Conservation (phyloP, 2,113 vertebrate species). For the Anhinga anhinga region DNA sequence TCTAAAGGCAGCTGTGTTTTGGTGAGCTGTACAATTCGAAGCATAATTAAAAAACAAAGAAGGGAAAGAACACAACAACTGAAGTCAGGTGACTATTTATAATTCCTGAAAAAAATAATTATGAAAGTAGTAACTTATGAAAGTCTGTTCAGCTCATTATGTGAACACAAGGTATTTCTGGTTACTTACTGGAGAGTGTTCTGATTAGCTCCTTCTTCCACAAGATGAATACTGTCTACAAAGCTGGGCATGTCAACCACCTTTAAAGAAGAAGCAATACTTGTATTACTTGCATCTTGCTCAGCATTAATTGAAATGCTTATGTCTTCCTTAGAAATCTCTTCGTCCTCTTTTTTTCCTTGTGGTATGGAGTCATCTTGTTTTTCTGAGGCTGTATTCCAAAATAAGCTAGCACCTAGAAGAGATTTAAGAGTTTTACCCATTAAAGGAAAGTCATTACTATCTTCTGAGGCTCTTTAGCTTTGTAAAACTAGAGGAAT, state of each 20-base stretch:
- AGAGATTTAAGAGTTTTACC: neutral
- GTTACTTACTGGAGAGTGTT: constrained; percentile 65
- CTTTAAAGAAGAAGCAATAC: constrained; percentile 73
- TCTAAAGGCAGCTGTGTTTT: neutral
- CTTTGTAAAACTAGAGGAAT: neutral
- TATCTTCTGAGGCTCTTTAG: neutral
- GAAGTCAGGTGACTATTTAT: neutral
- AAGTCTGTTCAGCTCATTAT: neutral
- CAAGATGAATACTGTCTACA: constrained; percentile 70
- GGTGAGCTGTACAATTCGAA: neutral
- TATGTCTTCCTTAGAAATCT: constrained; percentile 75
- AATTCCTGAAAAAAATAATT: neutral
- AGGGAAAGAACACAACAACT: neutral
- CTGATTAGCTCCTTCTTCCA: constrained; percentile 62
- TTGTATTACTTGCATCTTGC: constrained; percentile 70
- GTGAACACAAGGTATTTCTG: neutral
- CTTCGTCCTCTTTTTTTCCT: constrained; percentile 72
- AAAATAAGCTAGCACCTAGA: constrained; percentile 92
- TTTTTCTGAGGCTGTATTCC: constrained; percentile 71
- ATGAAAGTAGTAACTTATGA: neutral
- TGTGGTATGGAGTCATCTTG: neutral
- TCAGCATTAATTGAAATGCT: constrained; percentile 72
- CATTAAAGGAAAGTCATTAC: neutral
- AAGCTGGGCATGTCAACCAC: constrained; percentile 79
- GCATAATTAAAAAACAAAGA: neutral